Evolutionary conservation across 2,888 invertebrate genomes (phyloP).

Genomic region (Pinctada fucata): DNA sequence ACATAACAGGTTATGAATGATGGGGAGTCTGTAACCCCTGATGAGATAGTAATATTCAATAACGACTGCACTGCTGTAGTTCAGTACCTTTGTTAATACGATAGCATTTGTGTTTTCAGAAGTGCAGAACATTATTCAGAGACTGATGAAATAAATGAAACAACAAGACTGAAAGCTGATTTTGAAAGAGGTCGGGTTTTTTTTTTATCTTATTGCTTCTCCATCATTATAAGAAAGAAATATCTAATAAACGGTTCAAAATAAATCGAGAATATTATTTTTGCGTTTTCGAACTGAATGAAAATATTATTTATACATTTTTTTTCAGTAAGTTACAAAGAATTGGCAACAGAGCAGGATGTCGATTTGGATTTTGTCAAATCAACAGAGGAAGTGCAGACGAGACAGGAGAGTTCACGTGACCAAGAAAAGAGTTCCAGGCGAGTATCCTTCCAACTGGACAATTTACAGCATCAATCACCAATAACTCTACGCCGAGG

Average conservation of each 20-base stretch:
- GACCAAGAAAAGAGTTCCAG: conserved; percentile 49
- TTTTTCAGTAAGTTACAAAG: neutral
- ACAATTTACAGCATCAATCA: conserved; percentile 49
- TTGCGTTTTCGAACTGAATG: neutral
- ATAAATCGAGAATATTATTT: too few relatives aligned
- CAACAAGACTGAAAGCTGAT: conserved; percentile 57
- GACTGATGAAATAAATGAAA: conserved; percentile 57
- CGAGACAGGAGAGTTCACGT: conserved; percentile 6
- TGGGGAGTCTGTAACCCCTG: too few relatives aligned
- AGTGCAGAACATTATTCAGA: conserved; percentile 47
- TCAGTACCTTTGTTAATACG: too few relatives aligned
- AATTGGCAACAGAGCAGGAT: neutral
- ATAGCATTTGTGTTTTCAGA: conserved; percentile 37
- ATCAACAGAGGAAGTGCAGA: conserved; percentile 33
- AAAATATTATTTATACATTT: neutral
- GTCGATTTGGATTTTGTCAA: neutral
- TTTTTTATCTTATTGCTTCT: neutral
- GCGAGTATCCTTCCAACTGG: conserved; percentile 71
- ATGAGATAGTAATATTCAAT: too few relatives aligned
- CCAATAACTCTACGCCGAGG: conserved; percentile 54
- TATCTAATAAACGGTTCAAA: neutral
- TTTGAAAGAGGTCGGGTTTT: conserved; percentile 56
- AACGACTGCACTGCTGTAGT: too few relatives aligned
- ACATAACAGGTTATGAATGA: too few relatives aligned
- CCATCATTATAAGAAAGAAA: neutral